A percentile compares a stretch with the other conserved stretches of the same genome.
Evolutionary conservation across 2,113 vertebrate species (phyloP).

Genomic region (Sterrhoptilus dennistouni): DNA sequence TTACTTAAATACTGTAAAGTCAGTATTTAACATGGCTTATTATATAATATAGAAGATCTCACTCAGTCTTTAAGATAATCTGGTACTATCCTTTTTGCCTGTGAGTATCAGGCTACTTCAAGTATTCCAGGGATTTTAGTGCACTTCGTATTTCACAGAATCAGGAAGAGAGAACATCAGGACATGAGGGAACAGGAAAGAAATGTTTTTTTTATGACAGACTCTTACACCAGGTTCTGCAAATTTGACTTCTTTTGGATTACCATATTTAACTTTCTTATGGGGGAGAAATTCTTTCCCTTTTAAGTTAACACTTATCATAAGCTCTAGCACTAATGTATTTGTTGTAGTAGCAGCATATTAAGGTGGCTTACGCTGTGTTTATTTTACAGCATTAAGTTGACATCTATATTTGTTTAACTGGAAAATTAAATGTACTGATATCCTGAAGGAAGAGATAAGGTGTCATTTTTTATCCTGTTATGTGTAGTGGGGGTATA

Average conservation of each 20-base stretch:
- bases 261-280: background rate
- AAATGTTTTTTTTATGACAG: background rate
- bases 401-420: background rate
- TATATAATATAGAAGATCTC: background rate
- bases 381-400: constrained; percentile 20
- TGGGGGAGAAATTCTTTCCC: background rate
- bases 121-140: background rate
- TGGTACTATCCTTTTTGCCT: background rate
- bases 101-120: background rate
- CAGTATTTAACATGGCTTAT: background rate
- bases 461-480: constrained; percentile 4
- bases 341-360: background rate
- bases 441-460: background rate
- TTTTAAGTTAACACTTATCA: background rate
- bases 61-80: background rate
- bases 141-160: background rate
- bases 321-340: background rate
- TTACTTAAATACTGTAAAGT: background rate
- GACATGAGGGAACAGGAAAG: background rate
- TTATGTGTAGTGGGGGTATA: background rate
- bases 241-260: background rate
- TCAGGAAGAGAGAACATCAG: background rate
- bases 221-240: background rate
- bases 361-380: background rate
- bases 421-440: background rate